Base-by-base conservation (phyloP, 53 echinoderm and acorn worm species). In the Actinopyga echinites region DNA sequence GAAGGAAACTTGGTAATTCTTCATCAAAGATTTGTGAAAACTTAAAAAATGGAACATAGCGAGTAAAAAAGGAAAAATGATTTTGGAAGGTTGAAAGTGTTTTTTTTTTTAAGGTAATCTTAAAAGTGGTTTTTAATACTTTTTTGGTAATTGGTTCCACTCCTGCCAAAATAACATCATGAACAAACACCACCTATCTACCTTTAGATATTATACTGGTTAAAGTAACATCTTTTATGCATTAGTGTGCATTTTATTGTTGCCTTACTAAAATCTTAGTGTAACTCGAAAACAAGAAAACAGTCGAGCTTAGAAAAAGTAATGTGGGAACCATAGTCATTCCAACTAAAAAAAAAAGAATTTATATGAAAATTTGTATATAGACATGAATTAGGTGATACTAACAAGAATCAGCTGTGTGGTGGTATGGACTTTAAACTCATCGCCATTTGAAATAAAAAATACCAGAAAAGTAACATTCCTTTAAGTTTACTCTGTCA, bases 271-370 rank as follows among this genome's bases (percentile, higher is more conserved):
- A 44, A 21, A 44, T 40, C 44, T 25, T 23, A 71, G 24, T 43
- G 21, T 42, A 40, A 38, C 63, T 28, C 13, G 24, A 63, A 60
- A 63, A 29, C 26, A 61, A 55, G n/a, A 30, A 4, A 24, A 43
- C 45, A 24, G 8, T 49, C 44, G 13, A 65, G 21, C 4, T 12
- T 24, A 44, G 24, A 43, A 34, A 65, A 44, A 43, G 40, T 24
- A 71, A n/a, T 22, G 3, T 9, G 71, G 71, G 71, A 40, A 71
- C 71, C 45, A 42, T 71, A 71, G 71, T 30, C 71, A 71, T 71
- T 71, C 71, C 71, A 71, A 71, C 71, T 71, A 71, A 63, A 20
- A 31, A 63, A 65, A n/a, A n/a, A n/a, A n/a, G n/a, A n/a, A 71
- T 71, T 71, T 71, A 71, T 71, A 71, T 71, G 20, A 40, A 71